Evolutionary conservation across 2,888 invertebrate species (phyloP), one percentile per base, ranked within the genome.

Genomic region (Eupeodes luniger): DNA sequence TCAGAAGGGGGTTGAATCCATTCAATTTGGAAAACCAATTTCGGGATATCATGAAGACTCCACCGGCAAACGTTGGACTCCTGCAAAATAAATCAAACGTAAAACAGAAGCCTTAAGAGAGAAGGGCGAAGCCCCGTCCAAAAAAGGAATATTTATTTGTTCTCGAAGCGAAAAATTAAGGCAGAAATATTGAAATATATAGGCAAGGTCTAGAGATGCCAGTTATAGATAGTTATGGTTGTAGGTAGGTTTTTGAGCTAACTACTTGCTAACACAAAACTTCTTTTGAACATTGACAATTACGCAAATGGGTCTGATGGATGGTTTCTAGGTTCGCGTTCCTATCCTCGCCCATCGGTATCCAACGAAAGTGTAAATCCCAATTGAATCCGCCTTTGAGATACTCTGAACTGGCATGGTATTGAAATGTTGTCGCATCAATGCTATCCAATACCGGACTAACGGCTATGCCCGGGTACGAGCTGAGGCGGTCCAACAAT

Each of bases 321-420:
- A 76, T 89, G 75, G 61, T 47, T 79, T 81, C 89, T 84, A 36
- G 66, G 77, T 67, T 84, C 81, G n/a, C 90, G 89, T 47, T 76
- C 57, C 66, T 75, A n/a, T n/a, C 81, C 86, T 76, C 87, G 11
- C 11, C 62, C 72, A 81, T 64, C 5, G 92, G 91, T 81, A 94
- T 92, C 94, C 94, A 94, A 89, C 93, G 94, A 90, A 94, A 94
- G 89, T 94, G 93, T 70, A 94, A 91, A 90, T 93, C 93, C 94
- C 94, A 94, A 90, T 94, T 94, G 91, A 94, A 94, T 5, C 94
- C 94, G 89, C 94, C 94, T 91, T 93, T 93, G 59, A 94, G 91
- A 90, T 93, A 90, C 81, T 91, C 90, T 53, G 92, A 91, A 64
- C 92, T 92, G 40, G 90, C 85, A 51, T 90, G 89, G 90, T 94